Evolutionary conservation across 2,113 vertebrate species (phyloP).

Genomic region (Gasterosteus nipponicus): DNA sequence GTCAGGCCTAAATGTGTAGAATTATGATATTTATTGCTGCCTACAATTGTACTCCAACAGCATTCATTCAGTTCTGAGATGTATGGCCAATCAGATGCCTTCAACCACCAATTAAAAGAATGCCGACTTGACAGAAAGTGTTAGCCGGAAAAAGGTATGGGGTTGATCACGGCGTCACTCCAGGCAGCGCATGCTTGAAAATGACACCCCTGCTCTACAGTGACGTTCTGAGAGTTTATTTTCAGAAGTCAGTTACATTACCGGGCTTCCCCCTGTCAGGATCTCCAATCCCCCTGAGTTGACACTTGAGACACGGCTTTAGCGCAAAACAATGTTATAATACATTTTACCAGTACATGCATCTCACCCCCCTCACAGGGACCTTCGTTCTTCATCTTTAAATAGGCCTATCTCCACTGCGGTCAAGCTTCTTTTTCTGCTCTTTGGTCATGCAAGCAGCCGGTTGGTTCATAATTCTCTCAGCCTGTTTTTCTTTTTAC

Average conservation of each 20-base stretch:
- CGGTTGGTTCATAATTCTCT: conserved; percentile 50
- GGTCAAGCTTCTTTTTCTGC: conserved; percentile 30
- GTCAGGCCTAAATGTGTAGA: background rate
- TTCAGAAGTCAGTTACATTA: conserved; percentile 9
- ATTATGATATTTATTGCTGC: conserved; percentile 15
- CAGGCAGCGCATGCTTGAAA: too few relatives aligned
- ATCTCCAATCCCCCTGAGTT: too few relatives aligned
- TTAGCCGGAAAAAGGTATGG: too few relatives aligned
- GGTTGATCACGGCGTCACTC: too few relatives aligned
- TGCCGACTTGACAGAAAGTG: background rate
- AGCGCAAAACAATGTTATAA: too few relatives aligned
- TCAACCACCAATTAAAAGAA: background rate
- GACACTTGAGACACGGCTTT: too few relatives aligned
- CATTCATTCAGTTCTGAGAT: background rate
- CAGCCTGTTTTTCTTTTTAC: conserved; percentile 18
- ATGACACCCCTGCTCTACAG: background rate
- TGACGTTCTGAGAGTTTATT: background rate
- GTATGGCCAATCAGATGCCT: background rate
- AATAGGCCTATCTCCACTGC: conserved; percentile 38
- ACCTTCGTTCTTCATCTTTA: conserved; percentile 30
- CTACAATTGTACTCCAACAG: background rate
- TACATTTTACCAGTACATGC: too few relatives aligned
- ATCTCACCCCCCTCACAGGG: conserved; percentile 26
- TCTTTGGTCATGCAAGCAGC: conserved; percentile 23
- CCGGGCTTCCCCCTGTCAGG: background rate